Percentiles rank a stretch among this genome's conserved stretches.
Evolutionary conservation across 2,113 vertebrate species (phyloP).

Genomic region (Pandion haliaetus): DNA sequence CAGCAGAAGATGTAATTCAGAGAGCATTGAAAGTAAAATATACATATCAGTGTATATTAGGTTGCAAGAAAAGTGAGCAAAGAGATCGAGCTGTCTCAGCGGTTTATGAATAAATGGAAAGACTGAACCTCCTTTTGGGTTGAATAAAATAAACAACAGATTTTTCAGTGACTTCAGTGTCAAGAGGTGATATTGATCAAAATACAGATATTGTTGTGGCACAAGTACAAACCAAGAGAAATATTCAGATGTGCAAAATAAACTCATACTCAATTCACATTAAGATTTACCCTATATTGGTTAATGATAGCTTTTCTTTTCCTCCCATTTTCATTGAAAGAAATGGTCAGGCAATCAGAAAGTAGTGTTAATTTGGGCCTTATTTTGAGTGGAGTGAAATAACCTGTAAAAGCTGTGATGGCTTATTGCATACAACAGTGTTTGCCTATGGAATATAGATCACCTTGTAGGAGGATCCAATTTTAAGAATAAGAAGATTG

Average conservation of each 20-base stretch:
- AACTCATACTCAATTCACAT: neutral
- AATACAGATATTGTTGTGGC: neutral
- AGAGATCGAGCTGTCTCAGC: neutral
- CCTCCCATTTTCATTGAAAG: neutral
- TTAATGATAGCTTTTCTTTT: neutral
- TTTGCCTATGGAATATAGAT: neutral
- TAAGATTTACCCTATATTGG: neutral
- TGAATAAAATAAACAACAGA: neutral
- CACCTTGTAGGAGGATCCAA: neutral
- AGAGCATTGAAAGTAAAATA: neutral
- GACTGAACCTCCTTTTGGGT: neutral
- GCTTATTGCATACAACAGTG: neutral
- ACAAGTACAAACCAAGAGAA: neutral
- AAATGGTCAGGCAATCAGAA: neutral
- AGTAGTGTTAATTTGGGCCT: neutral
- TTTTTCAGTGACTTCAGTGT: neutral
- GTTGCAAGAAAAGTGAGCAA: neutral
- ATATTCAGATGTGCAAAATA: neutral
- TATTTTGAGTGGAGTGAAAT: neutral
- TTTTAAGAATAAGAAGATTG: neutral
- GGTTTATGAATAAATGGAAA: neutral
- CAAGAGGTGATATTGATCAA: neutral
- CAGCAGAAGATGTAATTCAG: neutral
- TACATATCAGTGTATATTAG: neutral
- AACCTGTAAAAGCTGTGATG: neutral